phyloP scores from a whole-genome alignment of 92 coral and sea anemone genomes.

The Epizoanthus ramosus region DNA sequence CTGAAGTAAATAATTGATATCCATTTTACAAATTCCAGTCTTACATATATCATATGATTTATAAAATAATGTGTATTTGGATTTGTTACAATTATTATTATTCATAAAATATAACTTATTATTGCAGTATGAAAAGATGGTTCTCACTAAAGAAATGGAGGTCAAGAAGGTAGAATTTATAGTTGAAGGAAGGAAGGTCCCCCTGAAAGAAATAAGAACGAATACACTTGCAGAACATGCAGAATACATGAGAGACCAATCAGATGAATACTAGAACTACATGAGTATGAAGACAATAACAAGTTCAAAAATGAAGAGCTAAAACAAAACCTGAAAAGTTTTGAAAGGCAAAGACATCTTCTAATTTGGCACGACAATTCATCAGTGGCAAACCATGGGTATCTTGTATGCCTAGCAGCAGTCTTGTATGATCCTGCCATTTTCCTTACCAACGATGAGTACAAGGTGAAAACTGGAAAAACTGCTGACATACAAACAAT shows the following conservation, averaged over 20 bases:
- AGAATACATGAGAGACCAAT: conserved; percentile 11
- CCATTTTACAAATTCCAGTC: no score
- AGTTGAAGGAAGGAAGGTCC: conserved; percentile 33
- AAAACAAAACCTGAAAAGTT: neutral
- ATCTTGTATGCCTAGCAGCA: conserved; percentile 34
- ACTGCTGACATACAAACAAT: no score
- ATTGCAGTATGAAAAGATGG: conserved; percentile 38
- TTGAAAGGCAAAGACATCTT: conserved; percentile 7
- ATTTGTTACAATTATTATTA: no score
- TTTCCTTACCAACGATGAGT: conserved; percentile 1
- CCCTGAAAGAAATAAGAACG: conserved; percentile 25
- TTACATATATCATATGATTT: no score
- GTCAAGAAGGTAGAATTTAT: conserved; percentile 11
- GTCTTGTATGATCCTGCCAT: conserved; percentile 13
- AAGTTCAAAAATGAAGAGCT: conserved; percentile 1
- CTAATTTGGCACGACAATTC: conserved; percentile 15
- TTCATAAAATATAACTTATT: neutral
- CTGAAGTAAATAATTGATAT: no score
- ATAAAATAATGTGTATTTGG: no score
- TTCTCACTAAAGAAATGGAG: conserved; percentile 28
- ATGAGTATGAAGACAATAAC: conserved; percentile 27
- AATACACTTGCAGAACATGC: conserved; percentile 11
- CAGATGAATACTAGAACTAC: conserved; percentile 32
- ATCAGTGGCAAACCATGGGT: conserved; percentile 49
- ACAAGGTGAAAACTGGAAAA: conserved; percentile 12